phyloP scores from a whole-genome alignment of 2,888 invertebrate species.

The Drosophila monieri region DNA sequence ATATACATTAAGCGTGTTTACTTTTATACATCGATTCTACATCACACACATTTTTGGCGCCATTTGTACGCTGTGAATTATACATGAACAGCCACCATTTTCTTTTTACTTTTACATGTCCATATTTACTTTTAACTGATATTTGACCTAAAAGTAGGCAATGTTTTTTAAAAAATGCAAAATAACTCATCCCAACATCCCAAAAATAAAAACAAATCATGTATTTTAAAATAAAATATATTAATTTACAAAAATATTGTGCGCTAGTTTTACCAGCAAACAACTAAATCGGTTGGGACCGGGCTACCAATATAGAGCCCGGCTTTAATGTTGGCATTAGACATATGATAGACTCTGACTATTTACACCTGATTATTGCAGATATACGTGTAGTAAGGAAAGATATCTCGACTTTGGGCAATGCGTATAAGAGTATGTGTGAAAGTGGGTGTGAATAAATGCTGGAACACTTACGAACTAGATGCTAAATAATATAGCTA shows the following conservation, averaged over 20 bases:
- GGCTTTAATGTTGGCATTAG: constrained; percentile 28
- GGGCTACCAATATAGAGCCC: not conserved
- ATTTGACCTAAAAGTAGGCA: not conserved
- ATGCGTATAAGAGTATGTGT: constrained; percentile 15
- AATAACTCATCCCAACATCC: not conserved
- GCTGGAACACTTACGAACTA: constrained; percentile 67
- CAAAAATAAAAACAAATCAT: not conserved
- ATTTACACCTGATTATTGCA: constrained; percentile 69
- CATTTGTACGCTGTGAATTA: not conserved
- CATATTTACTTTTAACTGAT: not conserved
- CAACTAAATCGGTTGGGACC: constrained; percentile 1
- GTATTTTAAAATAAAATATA: constrained; percentile 25
- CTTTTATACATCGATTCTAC: not conserved
- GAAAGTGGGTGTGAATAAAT: constrained; percentile 55
- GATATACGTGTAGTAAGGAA: constrained; percentile 60
- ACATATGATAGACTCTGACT: constrained; percentile 54
- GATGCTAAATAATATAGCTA: constrained; percentile 55
- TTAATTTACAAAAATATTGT: constrained; percentile 35
- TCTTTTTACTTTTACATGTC: not conserved
- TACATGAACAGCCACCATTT: not conserved
- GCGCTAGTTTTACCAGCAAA: constrained; percentile 1
- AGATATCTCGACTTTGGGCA: constrained; percentile 55
- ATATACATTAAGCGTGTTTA: no score
- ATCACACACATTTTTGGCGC: not conserved
- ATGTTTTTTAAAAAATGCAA: not conserved